Evolutionary conservation across 2,797 vertebrate species (phyloP).

Genomic region (Cynodonichthys magdalenae): DNA sequence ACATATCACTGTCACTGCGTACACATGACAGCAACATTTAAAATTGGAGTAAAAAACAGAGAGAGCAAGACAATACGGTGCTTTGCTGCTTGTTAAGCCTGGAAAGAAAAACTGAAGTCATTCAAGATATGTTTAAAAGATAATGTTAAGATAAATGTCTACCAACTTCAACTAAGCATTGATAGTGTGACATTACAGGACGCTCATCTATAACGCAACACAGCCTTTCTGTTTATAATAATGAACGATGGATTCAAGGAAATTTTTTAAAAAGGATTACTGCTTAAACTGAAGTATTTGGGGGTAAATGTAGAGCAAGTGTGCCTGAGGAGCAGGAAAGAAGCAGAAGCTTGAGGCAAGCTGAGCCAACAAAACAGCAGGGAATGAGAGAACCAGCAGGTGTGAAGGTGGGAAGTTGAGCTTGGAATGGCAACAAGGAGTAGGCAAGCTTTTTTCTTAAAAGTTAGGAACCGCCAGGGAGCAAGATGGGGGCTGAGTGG

Average conservation of each 20-base stretch:
- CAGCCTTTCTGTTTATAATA: background rate
- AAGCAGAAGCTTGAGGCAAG: slow-evolving; percentile 1
- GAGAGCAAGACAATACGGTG: background rate
- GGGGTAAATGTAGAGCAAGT: background rate
- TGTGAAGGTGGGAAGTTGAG: background rate
- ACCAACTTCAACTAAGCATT: background rate
- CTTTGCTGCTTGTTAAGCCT: background rate
- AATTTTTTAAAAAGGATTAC: background rate
- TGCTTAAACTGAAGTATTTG: background rate
- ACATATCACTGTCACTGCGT: background rate
- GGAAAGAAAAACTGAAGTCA: background rate
- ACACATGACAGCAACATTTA: background rate
- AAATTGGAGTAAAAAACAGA: background rate
- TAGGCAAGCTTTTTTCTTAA: background rate
- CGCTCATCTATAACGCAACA: too few species aligned
- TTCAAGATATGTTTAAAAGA: too few species aligned
- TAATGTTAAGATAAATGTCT: background rate
- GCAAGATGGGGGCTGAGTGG: background rate
- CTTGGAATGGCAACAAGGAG: background rate
- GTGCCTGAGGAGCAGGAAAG: background rate
- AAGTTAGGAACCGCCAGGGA: background rate
- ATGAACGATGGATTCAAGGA: background rate
- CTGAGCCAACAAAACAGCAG: background rate
- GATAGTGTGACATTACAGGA: background rate
- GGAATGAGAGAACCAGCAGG: background rate